Evolutionary conservation across 2,888 invertebrate species (phyloP), one percentile per base, ranked within the genome.

Genomic region (Eledona agricola): DNA sequence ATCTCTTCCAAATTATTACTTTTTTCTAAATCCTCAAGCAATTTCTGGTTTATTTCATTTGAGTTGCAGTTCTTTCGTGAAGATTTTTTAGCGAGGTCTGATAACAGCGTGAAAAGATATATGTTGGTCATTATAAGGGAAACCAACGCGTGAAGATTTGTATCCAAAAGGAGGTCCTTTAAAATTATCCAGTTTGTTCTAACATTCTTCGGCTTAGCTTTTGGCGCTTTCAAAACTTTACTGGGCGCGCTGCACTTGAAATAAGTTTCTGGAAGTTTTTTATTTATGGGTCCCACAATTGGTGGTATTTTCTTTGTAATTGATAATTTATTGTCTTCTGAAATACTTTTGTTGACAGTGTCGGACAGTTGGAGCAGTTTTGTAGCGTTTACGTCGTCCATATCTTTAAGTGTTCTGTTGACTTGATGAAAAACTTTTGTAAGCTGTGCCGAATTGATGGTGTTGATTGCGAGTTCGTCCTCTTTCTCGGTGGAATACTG

Each of bases 61-160:
- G n/a, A n/a, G n/a, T n/a, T n/a, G 7, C 3, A 26, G 12, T 28
- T 29, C 1, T 2, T 19, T 4, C 20, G 6, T 10, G 4, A 7
- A n/a, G 35, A 25, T 23, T 32, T 45, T 31, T 9, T 34, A 7
- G 26, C 26, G n/a, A 37, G 22, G 6, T 37, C 38, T 1, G 10
- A 3, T 7, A 47, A 20, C 9, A 47, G 16, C 2, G 38, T 28
- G 5, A 37, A 29, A 4, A 47, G 12, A 16, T 47, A 50, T 10
- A 40, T 19, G 12, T 50, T 50, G 16, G 50, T 50, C 23, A 50
- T 40, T 3, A 50, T 7, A 16, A 50, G 23, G 17, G 50, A 50
- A 6, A 32, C 25, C 7, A 50, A 23, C 22, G 40, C 40, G 19
- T 50, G 50, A 11, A 40, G 2, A 9, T 50, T 40, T 1, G 50